phyloP scores from a whole-genome alignment of 1,140 invertebrate genomes.

The Hydropsyche tenuis region DNA sequence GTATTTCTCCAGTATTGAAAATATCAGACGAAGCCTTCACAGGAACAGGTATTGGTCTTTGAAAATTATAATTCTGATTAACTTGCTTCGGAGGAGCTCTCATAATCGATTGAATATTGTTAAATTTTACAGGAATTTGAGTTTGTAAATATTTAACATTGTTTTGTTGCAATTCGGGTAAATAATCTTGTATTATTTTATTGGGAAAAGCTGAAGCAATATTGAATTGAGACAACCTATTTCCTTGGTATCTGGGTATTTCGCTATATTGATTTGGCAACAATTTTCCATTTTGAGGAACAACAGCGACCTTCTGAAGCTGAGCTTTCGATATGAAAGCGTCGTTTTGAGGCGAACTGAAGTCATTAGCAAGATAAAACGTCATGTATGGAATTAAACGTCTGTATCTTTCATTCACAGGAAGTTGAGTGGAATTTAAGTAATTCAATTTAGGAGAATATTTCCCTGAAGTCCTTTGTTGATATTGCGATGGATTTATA shows the following conservation, averaged over 20 bases:
- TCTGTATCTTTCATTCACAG: conserved; percentile 71
- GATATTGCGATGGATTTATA: conserved; percentile 46
- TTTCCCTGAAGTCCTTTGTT: conserved; percentile 25
- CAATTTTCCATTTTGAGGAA: conserved; percentile 53
- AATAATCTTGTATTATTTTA: conserved; percentile 54
- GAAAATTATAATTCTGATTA: conserved; percentile 28
- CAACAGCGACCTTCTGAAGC: conserved; percentile 56
- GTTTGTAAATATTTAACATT: conserved; percentile 31
- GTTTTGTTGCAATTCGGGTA: conserved; percentile 23
- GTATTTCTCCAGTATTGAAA: conserved; percentile 53
- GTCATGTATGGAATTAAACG: conserved; percentile 82
- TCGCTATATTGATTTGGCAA: conserved; percentile 54
- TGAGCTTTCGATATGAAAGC: conserved; percentile 53
- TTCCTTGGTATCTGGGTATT: conserved; percentile 61
- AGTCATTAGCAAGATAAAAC: conserved; percentile 74
- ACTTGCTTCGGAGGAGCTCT: conserved; percentile 38
- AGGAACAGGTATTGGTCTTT: conserved; percentile 41
- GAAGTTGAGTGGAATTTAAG: conserved; percentile 54
- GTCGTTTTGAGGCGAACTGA: conserved; percentile 56
- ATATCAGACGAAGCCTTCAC: conserved; percentile 41
- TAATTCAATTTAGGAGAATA: conserved; percentile 34
- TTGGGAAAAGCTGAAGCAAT: conserved; percentile 60
- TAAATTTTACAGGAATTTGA: conserved; percentile 19
- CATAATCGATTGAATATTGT: conserved; percentile 39
- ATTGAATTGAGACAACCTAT: conserved; percentile 60